Evolutionary conservation across 2,113 vertebrate species (phyloP).

Genomic region (Sorex araneus): DNA sequence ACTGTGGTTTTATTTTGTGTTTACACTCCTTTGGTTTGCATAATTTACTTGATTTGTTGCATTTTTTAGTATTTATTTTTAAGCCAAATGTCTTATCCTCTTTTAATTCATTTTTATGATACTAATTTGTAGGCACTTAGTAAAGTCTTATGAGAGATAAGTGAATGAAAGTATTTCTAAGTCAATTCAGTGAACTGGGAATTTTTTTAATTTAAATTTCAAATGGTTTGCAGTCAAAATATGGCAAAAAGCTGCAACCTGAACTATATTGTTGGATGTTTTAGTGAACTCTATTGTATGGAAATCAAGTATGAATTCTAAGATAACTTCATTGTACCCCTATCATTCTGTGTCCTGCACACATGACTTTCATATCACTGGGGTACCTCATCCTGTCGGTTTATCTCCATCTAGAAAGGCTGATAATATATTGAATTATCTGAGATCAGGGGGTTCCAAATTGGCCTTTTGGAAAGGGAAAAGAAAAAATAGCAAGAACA

Average conservation of each 20-base stretch:
- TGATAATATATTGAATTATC: neutral
- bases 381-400: conserved; percentile 32
- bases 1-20: conserved; percentile 87
- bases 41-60: conserved; percentile 88
- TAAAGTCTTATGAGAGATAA: conserved; percentile 86
- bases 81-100: conserved; percentile 89
- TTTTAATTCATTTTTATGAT: conserved; percentile 86
- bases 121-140: conserved; percentile 88
- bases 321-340: conserved; percentile 50
- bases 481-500: conserved; percentile 43
- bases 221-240: conserved; percentile 58
- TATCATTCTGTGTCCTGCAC: neutral
- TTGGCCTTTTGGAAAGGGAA: conserved; percentile 46
- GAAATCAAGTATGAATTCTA: conserved; percentile 70
- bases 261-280: conserved; percentile 74
- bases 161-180: conserved; percentile 79
- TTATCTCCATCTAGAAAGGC: conserved; percentile 64
- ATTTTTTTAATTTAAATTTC: conserved; percentile 68
- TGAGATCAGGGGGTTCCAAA: conserved; percentile 43
- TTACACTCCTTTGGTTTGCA: conserved; percentile 88
- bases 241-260: conserved; percentile 68
- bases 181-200: conserved; percentile 67
- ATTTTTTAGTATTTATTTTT: conserved; percentile 92
- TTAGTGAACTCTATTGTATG: conserved; percentile 76
- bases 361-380: conserved; percentile 61